phyloP scores from a whole-genome alignment of 2,888 invertebrate genomes.

The Troglohyphantes excavatus region DNA sequence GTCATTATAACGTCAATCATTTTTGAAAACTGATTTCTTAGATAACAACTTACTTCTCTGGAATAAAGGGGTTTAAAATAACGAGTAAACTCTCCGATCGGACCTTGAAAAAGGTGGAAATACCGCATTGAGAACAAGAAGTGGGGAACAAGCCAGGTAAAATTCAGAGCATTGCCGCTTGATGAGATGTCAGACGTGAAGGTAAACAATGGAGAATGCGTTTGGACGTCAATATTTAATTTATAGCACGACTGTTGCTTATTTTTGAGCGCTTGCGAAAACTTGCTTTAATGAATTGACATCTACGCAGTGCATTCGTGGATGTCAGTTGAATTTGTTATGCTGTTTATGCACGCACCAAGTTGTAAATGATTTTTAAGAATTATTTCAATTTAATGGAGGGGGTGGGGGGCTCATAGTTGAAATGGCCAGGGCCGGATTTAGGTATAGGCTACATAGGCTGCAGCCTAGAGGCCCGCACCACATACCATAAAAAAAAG shows the following conservation, averaged over 20 bases:
- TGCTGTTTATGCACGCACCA: too few species aligned
- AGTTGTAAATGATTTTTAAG: too few species aligned
- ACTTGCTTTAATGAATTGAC: neutral
- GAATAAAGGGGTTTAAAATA: neutral
- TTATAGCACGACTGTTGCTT: neutral
- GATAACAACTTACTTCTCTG: neutral
- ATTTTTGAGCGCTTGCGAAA: neutral
- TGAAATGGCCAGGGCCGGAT: too few species aligned
- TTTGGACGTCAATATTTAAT: constrained; percentile 1
- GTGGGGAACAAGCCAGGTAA: neutral
- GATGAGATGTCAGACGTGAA: constrained; percentile 4
- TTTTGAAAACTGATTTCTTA: neutral
- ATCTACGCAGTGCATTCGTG: neutral
- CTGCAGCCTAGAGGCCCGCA: too few species aligned
- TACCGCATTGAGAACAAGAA: neutral
- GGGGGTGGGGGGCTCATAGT: too few species aligned
- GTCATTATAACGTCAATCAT: neutral
- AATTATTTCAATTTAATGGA: too few species aligned
- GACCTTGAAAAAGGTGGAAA: constrained; percentile 1
- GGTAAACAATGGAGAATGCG: neutral
- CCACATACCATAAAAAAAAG: too few species aligned
- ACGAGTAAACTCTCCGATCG: neutral
- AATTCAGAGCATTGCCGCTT: neutral
- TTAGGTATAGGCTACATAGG: too few species aligned
- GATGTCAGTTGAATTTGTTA: too few species aligned